A percentile compares a stretch with the other conserved stretches of the same genome.
Conservation (phyloP, 2,113 vertebrate genomes). For the Cettia cetti region DNA sequence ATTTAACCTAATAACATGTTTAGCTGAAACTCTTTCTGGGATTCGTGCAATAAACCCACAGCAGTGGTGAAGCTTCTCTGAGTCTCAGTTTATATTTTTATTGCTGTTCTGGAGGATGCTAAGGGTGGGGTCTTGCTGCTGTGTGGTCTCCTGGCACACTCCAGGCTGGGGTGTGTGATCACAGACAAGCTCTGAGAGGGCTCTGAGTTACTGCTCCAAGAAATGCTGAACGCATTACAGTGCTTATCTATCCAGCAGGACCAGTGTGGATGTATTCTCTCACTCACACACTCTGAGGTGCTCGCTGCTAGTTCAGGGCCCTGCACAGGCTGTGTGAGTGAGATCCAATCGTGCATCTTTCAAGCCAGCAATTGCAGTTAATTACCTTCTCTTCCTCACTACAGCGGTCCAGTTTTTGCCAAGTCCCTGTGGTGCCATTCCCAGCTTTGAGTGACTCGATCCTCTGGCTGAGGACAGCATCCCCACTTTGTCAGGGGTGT, state of each 20-base stretch:
- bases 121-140: background rate
- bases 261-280: background rate
- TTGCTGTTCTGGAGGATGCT: background rate
- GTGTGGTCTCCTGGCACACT: rapidly evolving
- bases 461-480: rapidly evolving
- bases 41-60: background rate
- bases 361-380: background rate
- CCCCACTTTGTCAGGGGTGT: background rate
- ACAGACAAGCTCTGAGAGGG: background rate
- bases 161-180: background rate
- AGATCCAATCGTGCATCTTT: background rate
- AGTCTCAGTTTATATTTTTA: background rate
- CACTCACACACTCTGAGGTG: background rate
- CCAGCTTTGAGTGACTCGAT: background rate
- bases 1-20: background rate
- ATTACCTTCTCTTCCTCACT: background rate
- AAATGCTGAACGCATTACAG: rapidly evolving
- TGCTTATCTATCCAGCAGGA: background rate
- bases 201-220: background rate
- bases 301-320: background rate
- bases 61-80: background rate
- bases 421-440: rapidly evolving
- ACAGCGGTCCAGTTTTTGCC: background rate
- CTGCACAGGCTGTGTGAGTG: background rate
- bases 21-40: background rate